These are phyloP conservation scores for Battus philenor DNA, from an alignment of 1,140 invertebrate genomes.

Conservation along the genomic window DNA sequence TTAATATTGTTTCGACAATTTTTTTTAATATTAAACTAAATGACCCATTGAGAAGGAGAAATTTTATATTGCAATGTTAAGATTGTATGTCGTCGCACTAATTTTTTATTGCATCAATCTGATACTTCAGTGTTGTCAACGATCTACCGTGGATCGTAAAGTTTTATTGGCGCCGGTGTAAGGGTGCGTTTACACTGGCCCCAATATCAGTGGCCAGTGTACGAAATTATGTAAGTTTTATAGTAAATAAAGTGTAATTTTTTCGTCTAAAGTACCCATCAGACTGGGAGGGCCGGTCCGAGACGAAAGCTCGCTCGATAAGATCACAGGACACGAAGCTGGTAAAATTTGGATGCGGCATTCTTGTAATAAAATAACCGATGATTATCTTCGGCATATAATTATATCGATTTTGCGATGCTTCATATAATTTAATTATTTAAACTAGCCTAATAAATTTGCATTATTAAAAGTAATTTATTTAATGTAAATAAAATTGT, in stretches of 20 bases:
- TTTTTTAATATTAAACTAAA: no score
- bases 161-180: conserved; percentile 13
- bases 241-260: conserved; percentile 26
- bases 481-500: no score
- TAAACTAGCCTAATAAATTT: neutral
- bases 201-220: conserved; percentile 13
- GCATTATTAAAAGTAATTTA: no score
- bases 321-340: conserved; percentile 14
- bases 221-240: conserved; percentile 29
- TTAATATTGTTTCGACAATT: no score
- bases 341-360: conserved; percentile 15
- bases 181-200: conserved; percentile 4
- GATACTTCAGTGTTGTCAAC: conserved; percentile 8
- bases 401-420: no score
- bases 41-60: no score
- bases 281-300: conserved; percentile 21
- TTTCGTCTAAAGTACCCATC: conserved; percentile 26
- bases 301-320: conserved; percentile 23
- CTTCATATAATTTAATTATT: neutral
- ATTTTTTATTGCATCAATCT: conserved; percentile 16
- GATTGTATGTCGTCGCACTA: conserved; percentile 10
- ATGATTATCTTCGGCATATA: no score
- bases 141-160: conserved; percentile 7
- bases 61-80: no score
- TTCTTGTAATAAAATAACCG: conserved; percentile 1